A percentile compares a stretch with the other conserved stretches of the same genome.
These are phyloP conservation scores for Danio tinwini DNA, from an alignment of 2,797 vertebrate genomes.

Conservation along the genomic window DNA sequence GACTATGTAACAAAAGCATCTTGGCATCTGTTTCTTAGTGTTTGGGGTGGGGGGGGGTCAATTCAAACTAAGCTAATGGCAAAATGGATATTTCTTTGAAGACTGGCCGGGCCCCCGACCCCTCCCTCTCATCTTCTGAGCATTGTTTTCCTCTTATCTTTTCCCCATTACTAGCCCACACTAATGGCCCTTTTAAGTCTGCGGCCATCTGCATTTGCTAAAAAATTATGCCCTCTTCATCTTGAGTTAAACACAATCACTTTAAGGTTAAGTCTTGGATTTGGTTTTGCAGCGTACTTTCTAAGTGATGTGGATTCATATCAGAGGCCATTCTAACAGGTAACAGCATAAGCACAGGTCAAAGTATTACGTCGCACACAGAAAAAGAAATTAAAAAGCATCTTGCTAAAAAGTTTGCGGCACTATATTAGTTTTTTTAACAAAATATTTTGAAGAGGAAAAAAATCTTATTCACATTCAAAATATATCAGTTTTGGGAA, in stretches of 20 bases:
- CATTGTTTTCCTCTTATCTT: conserved; percentile 43
- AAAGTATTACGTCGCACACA: neutral
- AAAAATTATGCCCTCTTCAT: conserved; percentile 71
- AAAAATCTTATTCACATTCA: too few relatives aligned
- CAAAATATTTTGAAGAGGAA: too few relatives aligned
- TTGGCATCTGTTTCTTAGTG: conserved; percentile 75
- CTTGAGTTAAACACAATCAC: conserved; percentile 67
- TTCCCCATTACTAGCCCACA: conserved; percentile 78
- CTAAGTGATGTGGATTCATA: conserved; percentile 41
- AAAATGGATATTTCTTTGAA: conserved; percentile 84
- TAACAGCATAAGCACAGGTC: neutral
- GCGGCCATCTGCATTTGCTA: conserved; percentile 79
- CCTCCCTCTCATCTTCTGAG: conserved; percentile 42
- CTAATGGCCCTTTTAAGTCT: conserved; percentile 81
- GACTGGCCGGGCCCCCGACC: conserved; percentile 61
- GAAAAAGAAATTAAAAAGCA: too few relatives aligned
- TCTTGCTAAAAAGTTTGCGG: too few relatives aligned
- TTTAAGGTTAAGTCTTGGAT: conserved; percentile 63
- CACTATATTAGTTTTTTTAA: too few relatives aligned
- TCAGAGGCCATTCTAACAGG: neutral
- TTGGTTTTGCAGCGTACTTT: conserved; percentile 59
- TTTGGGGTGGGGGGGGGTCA: conserved; percentile 69
- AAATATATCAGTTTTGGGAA: too few relatives aligned
- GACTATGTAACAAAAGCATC: conserved; percentile 70
- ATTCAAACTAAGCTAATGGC: conserved; percentile 80